Evolutionary conservation across 2,113 vertebrate species (phyloP).

Genomic region (Lepus europaeus): DNA sequence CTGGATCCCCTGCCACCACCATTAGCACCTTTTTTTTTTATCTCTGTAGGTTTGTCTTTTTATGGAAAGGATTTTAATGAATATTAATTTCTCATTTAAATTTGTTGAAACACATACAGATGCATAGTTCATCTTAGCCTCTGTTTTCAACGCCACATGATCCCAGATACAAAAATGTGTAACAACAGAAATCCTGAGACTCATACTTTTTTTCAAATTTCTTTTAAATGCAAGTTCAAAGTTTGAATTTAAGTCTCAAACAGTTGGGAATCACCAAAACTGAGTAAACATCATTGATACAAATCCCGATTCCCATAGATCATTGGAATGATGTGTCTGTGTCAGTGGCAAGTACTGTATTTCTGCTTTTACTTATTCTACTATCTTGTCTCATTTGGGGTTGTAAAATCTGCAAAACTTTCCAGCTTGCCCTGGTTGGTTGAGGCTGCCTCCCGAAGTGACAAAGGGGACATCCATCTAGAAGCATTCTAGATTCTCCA

Average conservation of each 20-base stretch:
- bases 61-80: background rate
- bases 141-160: background rate
- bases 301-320: background rate
- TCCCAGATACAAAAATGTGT: background rate
- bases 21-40: background rate
- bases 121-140: slow-evolving; percentile 34
- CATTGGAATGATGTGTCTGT: background rate
- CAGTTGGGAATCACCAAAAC: background rate
- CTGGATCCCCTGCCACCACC: background rate
- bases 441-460: background rate
- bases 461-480: background rate
- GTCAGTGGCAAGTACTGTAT: background rate
- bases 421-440: background rate
- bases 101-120: slow-evolving; percentile 40
- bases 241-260: slow-evolving; percentile 11
- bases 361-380: slow-evolving; percentile 8
- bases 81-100: slow-evolving; percentile 64
- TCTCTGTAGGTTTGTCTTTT: slow-evolving; percentile 14
- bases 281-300: background rate
- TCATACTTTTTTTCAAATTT: background rate
- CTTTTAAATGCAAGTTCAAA: background rate
- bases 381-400: background rate
- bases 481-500: background rate
- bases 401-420: background rate
- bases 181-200: background rate